Evolutionary conservation across 2,113 vertebrate species (phyloP), one percentile per base, ranked within the genome.

Genomic region (Puma concolor): DNA sequence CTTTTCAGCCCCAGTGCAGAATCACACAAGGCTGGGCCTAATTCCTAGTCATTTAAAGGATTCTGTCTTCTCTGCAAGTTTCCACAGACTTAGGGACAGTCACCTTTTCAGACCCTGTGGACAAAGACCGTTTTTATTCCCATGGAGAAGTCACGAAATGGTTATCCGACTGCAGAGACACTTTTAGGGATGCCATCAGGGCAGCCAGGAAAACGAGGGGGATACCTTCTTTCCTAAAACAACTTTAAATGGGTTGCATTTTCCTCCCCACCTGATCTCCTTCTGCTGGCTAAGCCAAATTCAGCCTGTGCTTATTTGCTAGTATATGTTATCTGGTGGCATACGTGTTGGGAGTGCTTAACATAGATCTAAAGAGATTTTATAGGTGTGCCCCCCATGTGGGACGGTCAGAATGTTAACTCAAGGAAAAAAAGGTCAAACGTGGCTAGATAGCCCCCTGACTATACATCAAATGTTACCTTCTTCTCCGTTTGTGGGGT

Each of bases 401-500:
- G 31, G 17, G 33, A 38, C 33, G 60, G 29, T 36, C 17, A 41
- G 9, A n/a, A 88, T 6, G 17, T 21, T 8, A 94, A 71, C n/a
- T 9, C 44, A 60, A 5, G 44, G 44, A 21, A 50, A 41, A 44
- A 52, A 88, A 27, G 7, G 29, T 36, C 57, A 54, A 81, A 36
- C 25, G 77, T 2, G 7, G 21, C 2, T 27, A 74, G 8, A 50
- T 33, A 88, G 54, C 27, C 36, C 60, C 83, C 36, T 66, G 54
- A 60, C 27, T 15, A 67, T 54, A 82, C 48, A 54, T 2, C 21
- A 21, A 23, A 33, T 12, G 8, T 9, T 98, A 99, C 99, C 99
- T 99, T 99, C 97, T 99, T 99, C 98, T 99, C 99, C 0, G 99
- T 99, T 98, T 99, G 99, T n/a, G 99, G 99, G 10, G 99, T 99